Conservation (phyloP, 2,113 vertebrate species). For the Crotalus helleri region DNA sequence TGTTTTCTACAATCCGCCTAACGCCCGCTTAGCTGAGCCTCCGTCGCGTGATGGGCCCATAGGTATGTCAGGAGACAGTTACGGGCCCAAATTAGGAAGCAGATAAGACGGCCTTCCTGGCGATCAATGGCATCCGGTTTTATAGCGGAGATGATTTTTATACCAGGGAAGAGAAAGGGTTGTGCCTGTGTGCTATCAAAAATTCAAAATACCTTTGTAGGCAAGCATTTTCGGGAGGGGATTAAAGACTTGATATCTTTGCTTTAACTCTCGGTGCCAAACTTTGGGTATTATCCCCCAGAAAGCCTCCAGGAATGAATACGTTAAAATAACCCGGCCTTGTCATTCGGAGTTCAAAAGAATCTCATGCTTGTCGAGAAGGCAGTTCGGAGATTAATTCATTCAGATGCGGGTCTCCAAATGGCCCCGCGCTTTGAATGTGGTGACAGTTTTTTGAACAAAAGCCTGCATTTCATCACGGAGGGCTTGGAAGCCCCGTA, state of each 20-base stretch:
- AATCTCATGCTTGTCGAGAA: slow-evolving; percentile 2
- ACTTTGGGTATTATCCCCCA: slow-evolving; percentile 24
- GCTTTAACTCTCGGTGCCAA: slow-evolving; percentile 14
- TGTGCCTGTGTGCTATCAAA: neutral
- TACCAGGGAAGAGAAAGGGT: neutral
- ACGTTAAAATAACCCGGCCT: slow-evolving; percentile 5
- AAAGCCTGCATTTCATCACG: neutral
- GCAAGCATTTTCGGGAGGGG: neutral
- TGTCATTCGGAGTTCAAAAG: slow-evolving; percentile 21
- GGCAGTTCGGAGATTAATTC: neutral
- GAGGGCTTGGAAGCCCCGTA: neutral
- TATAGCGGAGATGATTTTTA: neutral
- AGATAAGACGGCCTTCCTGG: neutral
- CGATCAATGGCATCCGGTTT: neutral
- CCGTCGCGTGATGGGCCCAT: neutral
- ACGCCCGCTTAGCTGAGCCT: neutral
- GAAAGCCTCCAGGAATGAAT: slow-evolving; percentile 25
- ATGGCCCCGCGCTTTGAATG: neutral
- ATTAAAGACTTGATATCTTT: slow-evolving; percentile 4
- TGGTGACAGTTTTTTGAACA: neutral
- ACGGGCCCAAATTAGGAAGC: neutral
- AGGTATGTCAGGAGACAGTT: neutral
- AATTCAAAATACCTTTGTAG: neutral
- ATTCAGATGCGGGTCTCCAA: neutral
- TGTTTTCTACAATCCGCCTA: neutral